These are phyloP conservation scores for Rhizoglyphus robini DNA, from an alignment of 1,140 invertebrate genomes.

Conservation along the genomic window DNA sequence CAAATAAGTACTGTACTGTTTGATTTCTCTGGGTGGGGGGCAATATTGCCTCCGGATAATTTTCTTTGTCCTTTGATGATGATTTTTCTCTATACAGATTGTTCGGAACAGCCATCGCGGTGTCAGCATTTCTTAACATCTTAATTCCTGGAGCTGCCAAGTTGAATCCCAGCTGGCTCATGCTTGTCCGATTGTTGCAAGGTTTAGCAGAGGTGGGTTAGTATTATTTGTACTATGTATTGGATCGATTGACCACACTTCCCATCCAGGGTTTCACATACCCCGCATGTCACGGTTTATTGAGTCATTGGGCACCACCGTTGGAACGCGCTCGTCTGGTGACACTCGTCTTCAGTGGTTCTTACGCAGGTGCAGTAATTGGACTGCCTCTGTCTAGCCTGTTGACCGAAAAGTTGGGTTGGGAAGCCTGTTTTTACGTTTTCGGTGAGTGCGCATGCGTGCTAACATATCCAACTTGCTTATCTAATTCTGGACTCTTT, in stretches of 20 bases:
- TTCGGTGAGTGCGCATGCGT: constrained; percentile 66
- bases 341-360: constrained; percentile 91
- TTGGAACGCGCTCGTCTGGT: constrained; percentile 88
- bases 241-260: too few species aligned
- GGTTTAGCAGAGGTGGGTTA: constrained; percentile 77
- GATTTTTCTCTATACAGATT: constrained; percentile 41
- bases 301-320: constrained; percentile 97
- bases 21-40: not conserved
- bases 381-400: constrained; percentile 89
- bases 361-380: constrained; percentile 86
- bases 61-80: not conserved
- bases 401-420: constrained; percentile 70
- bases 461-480: too few species aligned
- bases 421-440: constrained; percentile 93
- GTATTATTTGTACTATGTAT: not conserved
- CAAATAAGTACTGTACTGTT: constrained; percentile 55
- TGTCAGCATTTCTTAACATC: constrained; percentile 81
- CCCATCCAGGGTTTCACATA: constrained; percentile 82
- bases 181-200: constrained; percentile 77
- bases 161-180: constrained; percentile 61
- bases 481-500: constrained; percentile 12
- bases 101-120: constrained; percentile 88
- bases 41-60: not conserved
- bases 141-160: constrained; percentile 76
- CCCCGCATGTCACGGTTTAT: constrained; percentile 97